Percentiles rank a stretch among this genome's conserved stretches.
Evolutionary conservation across 2,888 invertebrate species (phyloP).

Genomic region (Augochlorella aurata): DNA sequence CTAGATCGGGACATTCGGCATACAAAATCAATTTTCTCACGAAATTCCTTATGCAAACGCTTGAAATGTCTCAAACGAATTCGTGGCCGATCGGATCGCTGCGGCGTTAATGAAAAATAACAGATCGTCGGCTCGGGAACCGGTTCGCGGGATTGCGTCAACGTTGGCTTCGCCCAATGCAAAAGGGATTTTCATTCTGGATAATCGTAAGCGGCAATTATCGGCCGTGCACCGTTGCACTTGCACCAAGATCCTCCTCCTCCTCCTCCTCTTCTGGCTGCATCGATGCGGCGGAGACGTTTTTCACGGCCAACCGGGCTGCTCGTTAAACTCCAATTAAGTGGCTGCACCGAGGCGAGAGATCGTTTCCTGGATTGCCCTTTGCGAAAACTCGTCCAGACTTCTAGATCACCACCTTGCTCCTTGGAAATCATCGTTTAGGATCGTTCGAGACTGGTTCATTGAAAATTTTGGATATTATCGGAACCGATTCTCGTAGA

Average conservation of each 20-base stretch:
- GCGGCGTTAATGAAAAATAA: conserved; percentile 42
- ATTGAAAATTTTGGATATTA: too few relatives aligned
- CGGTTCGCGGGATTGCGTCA: conserved; percentile 40
- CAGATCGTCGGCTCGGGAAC: conserved; percentile 25
- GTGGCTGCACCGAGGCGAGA: conserved; percentile 14
- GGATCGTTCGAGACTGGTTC: background rate
- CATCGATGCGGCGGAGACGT: background rate
- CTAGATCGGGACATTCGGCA: too few relatives aligned
- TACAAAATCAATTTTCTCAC: too few relatives aligned
- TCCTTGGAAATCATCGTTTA: background rate
- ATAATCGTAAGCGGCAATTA: conserved; percentile 53
- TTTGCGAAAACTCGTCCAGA: background rate
- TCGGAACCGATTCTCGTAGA: background rate
- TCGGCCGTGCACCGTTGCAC: conserved; percentile 39
- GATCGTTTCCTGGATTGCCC: conserved; percentile 22
- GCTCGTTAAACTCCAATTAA: conserved; percentile 41
- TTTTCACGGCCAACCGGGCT: conserved; percentile 32
- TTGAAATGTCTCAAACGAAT: too few relatives aligned
- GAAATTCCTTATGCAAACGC: too few relatives aligned
- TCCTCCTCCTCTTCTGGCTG: background rate
- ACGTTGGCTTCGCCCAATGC: conserved; percentile 25
- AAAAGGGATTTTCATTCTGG: conserved; percentile 42
- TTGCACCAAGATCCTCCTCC: conserved; percentile 33
- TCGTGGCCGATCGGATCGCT: background rate
- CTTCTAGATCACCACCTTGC: background rate